Conservation (phyloP, 2,888 invertebrate genomes). For the Drosophila kuntzei region DNA sequence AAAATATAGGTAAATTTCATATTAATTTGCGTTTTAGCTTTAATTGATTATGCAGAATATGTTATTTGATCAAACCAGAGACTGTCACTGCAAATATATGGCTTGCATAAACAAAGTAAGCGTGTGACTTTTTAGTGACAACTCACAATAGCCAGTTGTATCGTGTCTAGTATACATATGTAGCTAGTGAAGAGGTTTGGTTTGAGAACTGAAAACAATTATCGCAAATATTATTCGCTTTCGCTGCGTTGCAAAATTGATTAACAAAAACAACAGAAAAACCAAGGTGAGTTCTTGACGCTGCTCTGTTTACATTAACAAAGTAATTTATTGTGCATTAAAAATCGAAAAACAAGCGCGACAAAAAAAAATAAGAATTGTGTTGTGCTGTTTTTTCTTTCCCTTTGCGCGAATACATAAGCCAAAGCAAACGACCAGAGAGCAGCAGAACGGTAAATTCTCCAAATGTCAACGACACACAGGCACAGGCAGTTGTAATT, state of each 20-base stretch:
- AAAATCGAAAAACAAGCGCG: slow-evolving; percentile 29
- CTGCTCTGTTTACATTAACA: slow-evolving; percentile 7
- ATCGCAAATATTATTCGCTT: slow-evolving; percentile 63
- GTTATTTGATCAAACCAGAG: not conserved
- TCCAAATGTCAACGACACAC: slow-evolving; percentile 59
- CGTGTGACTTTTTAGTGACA: slow-evolving; percentile 46
- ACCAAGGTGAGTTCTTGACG: slow-evolving; percentile 56
- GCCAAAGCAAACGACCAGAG: slow-evolving; percentile 53
- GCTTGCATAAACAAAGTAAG: slow-evolving; percentile 40
- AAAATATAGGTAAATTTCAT: slow-evolving; percentile 12
- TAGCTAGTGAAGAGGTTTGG: slow-evolving; percentile 54
- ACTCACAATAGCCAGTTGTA: slow-evolving; percentile 59
- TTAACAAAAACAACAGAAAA: slow-evolving; percentile 47
- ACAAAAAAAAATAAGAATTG: slow-evolving; percentile 35
- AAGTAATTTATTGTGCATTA: slow-evolving; percentile 28
- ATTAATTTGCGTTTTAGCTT: slow-evolving; percentile 8
- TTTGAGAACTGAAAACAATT: slow-evolving; percentile 67
- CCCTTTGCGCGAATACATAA: slow-evolving; percentile 56
- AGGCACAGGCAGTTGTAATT: slow-evolving; percentile 66
- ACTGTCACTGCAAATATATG: not conserved
- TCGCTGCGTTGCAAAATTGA: slow-evolving; percentile 59
- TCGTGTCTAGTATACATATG: slow-evolving; percentile 59
- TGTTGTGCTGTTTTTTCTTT: slow-evolving; percentile 41
- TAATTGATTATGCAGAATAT: slow-evolving; percentile 2
- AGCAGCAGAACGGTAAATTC: slow-evolving; percentile 61